Conservation (phyloP, 92 coral and sea anemone genomes). For the Anthopleura xanthogrammica region DNA sequence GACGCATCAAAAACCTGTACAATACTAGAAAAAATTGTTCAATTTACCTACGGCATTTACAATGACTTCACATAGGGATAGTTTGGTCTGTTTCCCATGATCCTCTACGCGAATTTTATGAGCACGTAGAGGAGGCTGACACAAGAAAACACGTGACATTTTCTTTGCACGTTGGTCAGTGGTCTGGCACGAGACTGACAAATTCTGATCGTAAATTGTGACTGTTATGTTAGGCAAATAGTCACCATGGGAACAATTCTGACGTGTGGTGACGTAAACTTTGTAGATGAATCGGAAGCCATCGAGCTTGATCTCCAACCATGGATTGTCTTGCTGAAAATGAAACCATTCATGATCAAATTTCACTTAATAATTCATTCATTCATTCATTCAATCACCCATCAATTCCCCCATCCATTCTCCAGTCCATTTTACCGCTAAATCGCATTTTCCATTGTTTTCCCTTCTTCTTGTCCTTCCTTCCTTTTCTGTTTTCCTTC, state of each 20-base stretch:
- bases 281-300: not conserved
- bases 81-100: not conserved
- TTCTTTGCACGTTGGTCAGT: slow-evolving; percentile 1
- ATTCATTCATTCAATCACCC: too few species aligned
- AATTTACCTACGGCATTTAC: not conserved
- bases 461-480: too few species aligned
- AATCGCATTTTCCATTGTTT: too few species aligned
- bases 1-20: too few species aligned
- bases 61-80: not conserved
- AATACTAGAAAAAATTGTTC: not conserved
- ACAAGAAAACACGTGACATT: slow-evolving; percentile 10
- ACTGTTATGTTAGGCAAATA: not conserved
- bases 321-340: slow-evolving; percentile 10
- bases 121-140: slow-evolving; percentile 11
- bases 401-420: too few species aligned
- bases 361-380: too few species aligned
- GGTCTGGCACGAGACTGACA: not conserved
- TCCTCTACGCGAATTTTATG: not conserved
- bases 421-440: too few species aligned
- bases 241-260: not conserved
- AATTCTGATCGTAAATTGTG: not conserved
- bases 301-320: not conserved
- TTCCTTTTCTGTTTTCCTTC: too few species aligned
- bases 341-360: not conserved
- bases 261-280: not conserved